These are phyloP conservation scores for Columba livia DNA, from an alignment of 2,113 vertebrate species.

Conservation along the genomic window DNA sequence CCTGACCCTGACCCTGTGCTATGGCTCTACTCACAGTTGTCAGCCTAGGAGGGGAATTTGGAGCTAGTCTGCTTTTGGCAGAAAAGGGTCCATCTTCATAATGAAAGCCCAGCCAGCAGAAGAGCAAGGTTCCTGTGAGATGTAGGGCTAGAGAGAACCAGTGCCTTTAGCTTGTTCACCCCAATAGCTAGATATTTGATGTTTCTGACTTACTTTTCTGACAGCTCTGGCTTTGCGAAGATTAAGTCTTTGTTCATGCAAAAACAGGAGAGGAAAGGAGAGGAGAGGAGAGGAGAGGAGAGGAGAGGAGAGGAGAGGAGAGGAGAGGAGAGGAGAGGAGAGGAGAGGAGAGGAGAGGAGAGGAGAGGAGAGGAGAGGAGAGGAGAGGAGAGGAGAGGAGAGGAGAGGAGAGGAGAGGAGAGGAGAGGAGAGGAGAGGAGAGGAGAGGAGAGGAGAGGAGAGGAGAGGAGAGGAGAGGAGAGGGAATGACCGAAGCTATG, in stretches of 20 bases:
- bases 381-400: background rate
- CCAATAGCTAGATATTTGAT: background rate
- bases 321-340: no score
- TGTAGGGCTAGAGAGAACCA: background rate
- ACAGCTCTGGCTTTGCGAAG: background rate
- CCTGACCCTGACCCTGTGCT: background rate
- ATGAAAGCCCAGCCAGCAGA: background rate
- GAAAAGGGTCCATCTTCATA: background rate
- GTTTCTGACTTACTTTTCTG: background rate
- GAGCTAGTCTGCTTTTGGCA: background rate
- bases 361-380: background rate
- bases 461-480: background rate
- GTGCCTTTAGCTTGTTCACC: background rate
- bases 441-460: no score
- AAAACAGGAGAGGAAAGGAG: background rate
- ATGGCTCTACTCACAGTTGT: background rate
- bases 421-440: no score
- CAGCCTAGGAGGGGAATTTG: background rate
- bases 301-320: background rate
- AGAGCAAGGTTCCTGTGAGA: fast-evolving
- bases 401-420: background rate
- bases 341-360: no score
- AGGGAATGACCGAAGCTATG: background rate
- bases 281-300: no score
- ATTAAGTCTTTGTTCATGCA: background rate